phyloP scores from a whole-genome alignment of 2,113 vertebrate genomes.

The Notothenia rossii region DNA sequence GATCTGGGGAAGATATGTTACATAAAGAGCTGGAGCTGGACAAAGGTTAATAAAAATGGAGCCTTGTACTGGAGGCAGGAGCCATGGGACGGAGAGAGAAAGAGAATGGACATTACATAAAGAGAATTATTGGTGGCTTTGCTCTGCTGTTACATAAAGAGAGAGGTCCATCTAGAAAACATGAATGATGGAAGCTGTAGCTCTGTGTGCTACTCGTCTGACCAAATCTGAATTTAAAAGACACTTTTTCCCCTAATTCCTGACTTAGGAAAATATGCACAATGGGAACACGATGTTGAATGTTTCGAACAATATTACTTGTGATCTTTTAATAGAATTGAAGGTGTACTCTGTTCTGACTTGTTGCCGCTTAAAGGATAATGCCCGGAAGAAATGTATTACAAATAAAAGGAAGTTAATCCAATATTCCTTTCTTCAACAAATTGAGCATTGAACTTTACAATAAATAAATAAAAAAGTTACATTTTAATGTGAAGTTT shows the following conservation, averaged over 20 bases:
- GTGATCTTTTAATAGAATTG: too few species aligned
- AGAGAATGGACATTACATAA: slow-evolving; percentile 81
- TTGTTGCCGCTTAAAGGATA: too few species aligned
- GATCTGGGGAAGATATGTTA: slow-evolving; percentile 77
- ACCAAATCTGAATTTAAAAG: slow-evolving; percentile 27
- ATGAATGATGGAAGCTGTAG: slow-evolving; percentile 46
- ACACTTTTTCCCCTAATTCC: background rate
- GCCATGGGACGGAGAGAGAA: slow-evolving; percentile 59
- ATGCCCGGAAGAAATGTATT: too few species aligned
- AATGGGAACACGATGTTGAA: too few species aligned
- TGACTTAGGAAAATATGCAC: background rate
- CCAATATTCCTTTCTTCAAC: too few species aligned
- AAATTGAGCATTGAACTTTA: too few species aligned
- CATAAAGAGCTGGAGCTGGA: slow-evolving; percentile 80
- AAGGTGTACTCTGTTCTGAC: too few species aligned
- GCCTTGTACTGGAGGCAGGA: slow-evolving; percentile 72
- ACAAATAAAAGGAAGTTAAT: too few species aligned
- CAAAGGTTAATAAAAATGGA: slow-evolving; percentile 84
- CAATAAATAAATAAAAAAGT: too few species aligned
- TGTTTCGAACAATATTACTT: too few species aligned
- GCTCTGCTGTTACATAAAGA: slow-evolving; percentile 78
- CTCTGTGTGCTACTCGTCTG: slow-evolving; percentile 14
- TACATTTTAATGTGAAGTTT: too few species aligned
- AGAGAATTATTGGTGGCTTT: slow-evolving; percentile 77
- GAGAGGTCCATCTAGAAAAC: slow-evolving; percentile 46